phyloP scores from a whole-genome alignment of 2,113 vertebrate genomes.

The Penelope pileata region DNA sequence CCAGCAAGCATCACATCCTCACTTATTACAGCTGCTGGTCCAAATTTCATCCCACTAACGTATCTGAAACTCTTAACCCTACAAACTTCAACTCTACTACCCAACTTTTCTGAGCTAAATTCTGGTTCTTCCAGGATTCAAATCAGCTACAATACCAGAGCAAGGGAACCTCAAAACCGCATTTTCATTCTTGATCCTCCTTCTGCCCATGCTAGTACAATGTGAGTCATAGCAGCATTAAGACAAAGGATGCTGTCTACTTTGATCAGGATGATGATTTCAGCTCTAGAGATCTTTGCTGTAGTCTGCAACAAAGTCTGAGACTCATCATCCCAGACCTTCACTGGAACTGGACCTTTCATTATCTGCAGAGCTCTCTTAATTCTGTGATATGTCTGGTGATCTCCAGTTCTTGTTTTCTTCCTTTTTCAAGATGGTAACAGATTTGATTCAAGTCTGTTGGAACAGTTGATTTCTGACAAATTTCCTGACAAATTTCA shows the following conservation, averaged over 20 bases:
- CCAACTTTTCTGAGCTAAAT: not conserved
- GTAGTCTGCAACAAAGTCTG: not conserved
- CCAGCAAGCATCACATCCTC: rapidly evolving
- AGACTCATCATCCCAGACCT: not conserved
- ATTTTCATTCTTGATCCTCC: not conserved
- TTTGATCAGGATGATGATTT: not conserved
- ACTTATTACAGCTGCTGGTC: not conserved
- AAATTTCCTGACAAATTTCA: not conserved
- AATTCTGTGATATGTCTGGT: not conserved
- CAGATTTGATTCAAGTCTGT: not conserved
- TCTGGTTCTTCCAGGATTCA: not conserved
- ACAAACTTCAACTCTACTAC: not conserved
- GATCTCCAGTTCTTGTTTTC: not conserved
- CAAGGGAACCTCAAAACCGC: not conserved
- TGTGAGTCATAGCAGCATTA: not conserved
- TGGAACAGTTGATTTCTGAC: not conserved
- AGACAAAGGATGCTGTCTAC: not conserved
- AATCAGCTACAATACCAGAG: not conserved
- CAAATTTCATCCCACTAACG: not conserved
- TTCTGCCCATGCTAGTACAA: not conserved
- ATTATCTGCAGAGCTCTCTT: not conserved
- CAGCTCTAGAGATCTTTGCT: not conserved
- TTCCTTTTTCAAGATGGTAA: not conserved
- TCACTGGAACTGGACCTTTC: not conserved
- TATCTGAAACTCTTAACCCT: not conserved